Evolutionary conservation across 2,113 vertebrate species (phyloP), one percentile per base, ranked within the genome.

Genomic region (Melanostigma gelatinosum): DNA sequence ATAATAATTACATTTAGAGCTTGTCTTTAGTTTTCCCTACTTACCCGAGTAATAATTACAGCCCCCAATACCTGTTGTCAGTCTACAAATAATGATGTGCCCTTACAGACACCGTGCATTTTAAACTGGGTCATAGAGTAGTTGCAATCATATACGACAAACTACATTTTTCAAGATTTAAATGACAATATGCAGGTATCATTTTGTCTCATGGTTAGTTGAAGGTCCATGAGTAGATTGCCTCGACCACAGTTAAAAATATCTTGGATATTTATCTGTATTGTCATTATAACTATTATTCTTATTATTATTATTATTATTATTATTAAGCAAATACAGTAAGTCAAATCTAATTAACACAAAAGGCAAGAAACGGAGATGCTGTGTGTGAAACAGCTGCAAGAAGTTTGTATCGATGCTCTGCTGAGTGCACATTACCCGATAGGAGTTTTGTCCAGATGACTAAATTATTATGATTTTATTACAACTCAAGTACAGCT

Each of bases 391-490:
- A 46, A 72, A 68, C 60, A 24, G 58, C 24, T 24, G 24, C 42
- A 40, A 38, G 20, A 64, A 34, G 58, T 62, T 72, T 73, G 9
- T 76, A 68, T 83, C 60, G 16, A 36, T 29, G 29, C 29, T 29
- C 29, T 29, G 32, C 32, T 52, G 58, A 54, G 68, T 54, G 62
- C 57, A 69, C 42, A 77, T 62, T 67, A 79, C 52, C 54, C 55
- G 65, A 68, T 73, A 75, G 71, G 68, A 32, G 6, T 75, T 75
- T 72, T 77, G 77, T 78, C 60, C 40, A n/a, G 60, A 78, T 69
- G 58, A 78, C 73, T 65, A 80, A 83, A 75, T 77, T 50, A 68
- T 78, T 58, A 72, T 78, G n/a, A 68, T 81, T 72, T 78, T 79
- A 57, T 83, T 64, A 77, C 15, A 76, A 55, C 44, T 80, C 76